These are phyloP conservation scores for Pyralis farinalis DNA, from an alignment of 2,888 invertebrate genomes.

Conservation along the genomic window DNA sequence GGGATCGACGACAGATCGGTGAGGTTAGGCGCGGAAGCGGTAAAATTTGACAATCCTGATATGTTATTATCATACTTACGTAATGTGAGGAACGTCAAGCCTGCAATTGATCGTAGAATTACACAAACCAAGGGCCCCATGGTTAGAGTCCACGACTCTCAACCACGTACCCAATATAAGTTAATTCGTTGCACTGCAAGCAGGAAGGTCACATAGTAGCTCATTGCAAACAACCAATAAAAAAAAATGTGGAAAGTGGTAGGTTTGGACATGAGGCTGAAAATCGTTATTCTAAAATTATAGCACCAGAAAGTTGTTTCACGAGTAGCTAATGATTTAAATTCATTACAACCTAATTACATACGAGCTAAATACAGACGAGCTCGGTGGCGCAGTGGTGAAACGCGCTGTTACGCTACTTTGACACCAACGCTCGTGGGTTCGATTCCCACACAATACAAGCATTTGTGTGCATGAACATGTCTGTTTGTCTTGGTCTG, in stretches of 20 bases:
- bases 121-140: background rate
- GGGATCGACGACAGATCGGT: constrained; percentile 13
- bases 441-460: too few species aligned
- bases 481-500: too few species aligned
- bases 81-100: background rate
- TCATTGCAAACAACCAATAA: background rate
- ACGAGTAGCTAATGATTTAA: too few species aligned
- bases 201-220: background rate
- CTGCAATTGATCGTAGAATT: background rate
- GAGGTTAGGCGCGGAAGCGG: constrained; percentile 7
- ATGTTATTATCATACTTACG: background rate
- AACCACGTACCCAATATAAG: background rate
- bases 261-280: background rate
- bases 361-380: too few species aligned
- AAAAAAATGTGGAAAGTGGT: background rate
- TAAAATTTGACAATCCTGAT: background rate
- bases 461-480: too few species aligned
- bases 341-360: too few species aligned
- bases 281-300: background rate
- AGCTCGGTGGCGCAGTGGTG: too few species aligned
- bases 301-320: background rate
- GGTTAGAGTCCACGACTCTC: background rate
- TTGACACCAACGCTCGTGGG: too few species aligned
- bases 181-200: constrained; percentile 1
- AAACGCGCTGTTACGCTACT: too few species aligned